Conservation (phyloP, 2,888 invertebrate species). For the Amblyjoppa fuscipennis region DNA sequence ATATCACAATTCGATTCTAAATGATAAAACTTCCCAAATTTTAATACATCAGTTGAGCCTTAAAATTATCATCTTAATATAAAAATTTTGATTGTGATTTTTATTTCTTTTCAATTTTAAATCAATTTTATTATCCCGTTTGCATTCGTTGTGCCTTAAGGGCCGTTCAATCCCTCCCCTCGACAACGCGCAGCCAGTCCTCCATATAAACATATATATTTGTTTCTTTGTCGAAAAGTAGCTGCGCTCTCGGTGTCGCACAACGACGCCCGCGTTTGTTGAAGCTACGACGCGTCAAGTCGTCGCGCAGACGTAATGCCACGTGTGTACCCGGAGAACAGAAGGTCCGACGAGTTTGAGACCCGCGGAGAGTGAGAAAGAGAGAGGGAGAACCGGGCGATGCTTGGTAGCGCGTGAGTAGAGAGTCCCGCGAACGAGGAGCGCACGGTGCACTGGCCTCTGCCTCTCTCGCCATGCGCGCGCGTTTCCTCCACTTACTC, state of each 20-base stretch:
- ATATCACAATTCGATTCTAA: no score
- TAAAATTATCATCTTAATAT: neutral
- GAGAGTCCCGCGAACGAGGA: slow-evolving; percentile 33
- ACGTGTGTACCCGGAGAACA: slow-evolving; percentile 82
- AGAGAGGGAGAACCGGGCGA: neutral
- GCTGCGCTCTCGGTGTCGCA: slow-evolving; percentile 46
- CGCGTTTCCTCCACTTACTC: slow-evolving; percentile 37
- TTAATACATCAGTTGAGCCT: neutral
- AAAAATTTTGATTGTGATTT: neutral
- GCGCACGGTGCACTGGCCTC: slow-evolving; percentile 41
- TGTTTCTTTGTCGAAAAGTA: slow-evolving; percentile 19
- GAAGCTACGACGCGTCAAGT: slow-evolving; percentile 69
- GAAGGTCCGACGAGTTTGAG: slow-evolving; percentile 70
- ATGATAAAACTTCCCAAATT: no score
- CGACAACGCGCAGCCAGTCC: neutral
- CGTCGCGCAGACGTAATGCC: slow-evolving; percentile 82
- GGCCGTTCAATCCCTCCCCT: neutral
- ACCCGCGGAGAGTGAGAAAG: slow-evolving; percentile 40
- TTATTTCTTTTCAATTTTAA: no score
- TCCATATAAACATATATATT: neutral
- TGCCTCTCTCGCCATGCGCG: slow-evolving; percentile 37
- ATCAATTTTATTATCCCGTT: neutral
- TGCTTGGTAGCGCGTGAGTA: slow-evolving; percentile 48
- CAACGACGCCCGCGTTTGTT: slow-evolving; percentile 66
- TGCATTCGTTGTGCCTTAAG: neutral